Evolutionary conservation across 2,888 invertebrate species (phyloP), one percentile per base, ranked within the genome.

Genomic region (Drosophila helvetica): DNA sequence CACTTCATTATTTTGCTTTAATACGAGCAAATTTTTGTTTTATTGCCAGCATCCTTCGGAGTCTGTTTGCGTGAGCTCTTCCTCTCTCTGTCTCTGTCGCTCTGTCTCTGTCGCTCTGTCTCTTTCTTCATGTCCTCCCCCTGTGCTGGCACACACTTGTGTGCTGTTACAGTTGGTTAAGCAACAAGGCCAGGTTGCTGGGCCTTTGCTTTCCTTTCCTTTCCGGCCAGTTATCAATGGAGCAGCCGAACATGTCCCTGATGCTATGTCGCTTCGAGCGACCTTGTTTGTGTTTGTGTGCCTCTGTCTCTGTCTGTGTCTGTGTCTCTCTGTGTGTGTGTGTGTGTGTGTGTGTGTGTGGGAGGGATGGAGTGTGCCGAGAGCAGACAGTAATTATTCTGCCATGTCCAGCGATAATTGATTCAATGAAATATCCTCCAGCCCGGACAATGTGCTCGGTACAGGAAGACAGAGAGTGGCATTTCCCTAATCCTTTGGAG

Each of bases 341-440:
- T 1, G 2, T 33, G 33, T 5, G 5, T 38, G 38, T 38, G 15
- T 5, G 15, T 33, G 42, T 46, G 48, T 47, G 56, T 52, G 57
- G 67, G 79, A 64, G 74, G 73, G 64, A 56, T 70, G 65, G 67
- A 59, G 38, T 2, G 38, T 38, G 38, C 38, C 15, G 38, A 38
- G 38, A 77, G 78, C 76, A 85, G 89, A 88, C 88, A 88, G 90
- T 89, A 87, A 86, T 86, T 88, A 86, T 88, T 80, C 87, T 88
- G 87, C 89, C 85, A 85, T 88, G 89, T 88, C 78, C 89, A 89
- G 87, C 78, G 89, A 78, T 88, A 86, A 86, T 86, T 86, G 86
- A 86, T 88, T 88, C 82, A 87, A 85, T 87, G 80, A 81, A 88
- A 86, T 84, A 77, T 76, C 67, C 73, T 25, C 33, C 25, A 50